Conservation (phyloP, 2,113 vertebrate species). For the Zosterops japonicus region DNA sequence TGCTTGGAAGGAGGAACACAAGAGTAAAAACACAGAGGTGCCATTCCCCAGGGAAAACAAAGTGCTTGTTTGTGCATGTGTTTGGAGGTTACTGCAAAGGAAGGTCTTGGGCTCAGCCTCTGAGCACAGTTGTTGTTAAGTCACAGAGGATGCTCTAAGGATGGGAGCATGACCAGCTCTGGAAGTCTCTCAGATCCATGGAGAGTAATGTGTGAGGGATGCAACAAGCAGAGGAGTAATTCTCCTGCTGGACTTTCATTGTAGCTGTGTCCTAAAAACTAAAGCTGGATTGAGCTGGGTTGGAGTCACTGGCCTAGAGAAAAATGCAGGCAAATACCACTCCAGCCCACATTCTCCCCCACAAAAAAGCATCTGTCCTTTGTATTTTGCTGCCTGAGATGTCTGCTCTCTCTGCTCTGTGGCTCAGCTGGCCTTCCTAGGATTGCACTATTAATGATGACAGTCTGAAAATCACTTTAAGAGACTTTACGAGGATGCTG, state of each 20-base stretch:
- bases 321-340: slow-evolving; percentile 61
- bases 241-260: neutral
- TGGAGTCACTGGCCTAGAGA: slow-evolving; percentile 44
- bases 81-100: neutral
- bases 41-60: neutral
- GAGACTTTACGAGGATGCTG: slow-evolving; percentile 27
- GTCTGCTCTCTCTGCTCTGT: slow-evolving; percentile 19
- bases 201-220: neutral
- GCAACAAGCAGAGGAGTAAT: neutral
- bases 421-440: slow-evolving; percentile 44
- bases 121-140: neutral
- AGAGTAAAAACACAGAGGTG: neutral
- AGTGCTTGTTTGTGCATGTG: neutral
- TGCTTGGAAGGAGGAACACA: neutral
- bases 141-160: neutral
- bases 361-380: slow-evolving; percentile 58
- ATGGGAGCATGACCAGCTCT: neutral
- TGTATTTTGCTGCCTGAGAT: slow-evolving; percentile 24
- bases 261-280: neutral
- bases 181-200: neutral
- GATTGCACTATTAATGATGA: slow-evolving; percentile 47
- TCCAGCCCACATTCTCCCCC: slow-evolving; percentile 50
- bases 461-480: slow-evolving; percentile 55
- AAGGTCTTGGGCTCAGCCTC: neutral
- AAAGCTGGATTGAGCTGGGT: slow-evolving; percentile 53